These are phyloP conservation scores for Pristiophorus japonicus DNA, from an alignment of 2,113 vertebrate species.

Conservation along the genomic window DNA sequence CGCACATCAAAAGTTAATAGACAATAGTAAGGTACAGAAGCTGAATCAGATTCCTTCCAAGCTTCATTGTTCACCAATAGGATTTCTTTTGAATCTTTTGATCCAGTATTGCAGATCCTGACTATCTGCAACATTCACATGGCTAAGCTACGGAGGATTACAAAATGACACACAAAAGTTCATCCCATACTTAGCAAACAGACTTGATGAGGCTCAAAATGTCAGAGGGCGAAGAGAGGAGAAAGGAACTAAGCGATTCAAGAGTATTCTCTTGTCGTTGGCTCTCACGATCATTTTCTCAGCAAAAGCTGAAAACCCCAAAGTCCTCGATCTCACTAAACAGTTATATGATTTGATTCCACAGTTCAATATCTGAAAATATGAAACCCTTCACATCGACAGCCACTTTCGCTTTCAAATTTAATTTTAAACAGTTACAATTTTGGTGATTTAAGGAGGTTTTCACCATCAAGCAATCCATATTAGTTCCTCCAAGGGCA, in stretches of 20 bases:
- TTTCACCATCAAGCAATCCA: not conserved
- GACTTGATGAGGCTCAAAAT: not conserved
- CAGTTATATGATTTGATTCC: not conserved
- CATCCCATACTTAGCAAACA: not conserved
- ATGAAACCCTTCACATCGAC: not conserved
- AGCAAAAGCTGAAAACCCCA: not conserved
- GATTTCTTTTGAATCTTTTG: too few relatives aligned
- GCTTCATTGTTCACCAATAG: too few relatives aligned
- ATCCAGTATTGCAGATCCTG: too few relatives aligned
- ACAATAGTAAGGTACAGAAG: too few relatives aligned
- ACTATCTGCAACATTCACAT: too few relatives aligned
- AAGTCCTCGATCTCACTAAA: not conserved
- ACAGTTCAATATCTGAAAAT: not conserved
- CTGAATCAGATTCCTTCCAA: too few relatives aligned
- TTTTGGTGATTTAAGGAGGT: not conserved
- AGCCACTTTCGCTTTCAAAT: not conserved
- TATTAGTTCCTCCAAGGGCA: not conserved
- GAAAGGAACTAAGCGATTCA: not conserved
- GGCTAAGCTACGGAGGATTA: too few relatives aligned
- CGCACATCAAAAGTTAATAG: too few relatives aligned
- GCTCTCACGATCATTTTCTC: not conserved
- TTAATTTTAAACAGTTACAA: not conserved
- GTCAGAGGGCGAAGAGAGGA: not conserved
- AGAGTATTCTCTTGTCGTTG: not conserved
- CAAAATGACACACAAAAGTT: not conserved